Evolutionary conservation across 1,140 invertebrate species (phyloP).

Genomic region (Bombyx mori): DNA sequence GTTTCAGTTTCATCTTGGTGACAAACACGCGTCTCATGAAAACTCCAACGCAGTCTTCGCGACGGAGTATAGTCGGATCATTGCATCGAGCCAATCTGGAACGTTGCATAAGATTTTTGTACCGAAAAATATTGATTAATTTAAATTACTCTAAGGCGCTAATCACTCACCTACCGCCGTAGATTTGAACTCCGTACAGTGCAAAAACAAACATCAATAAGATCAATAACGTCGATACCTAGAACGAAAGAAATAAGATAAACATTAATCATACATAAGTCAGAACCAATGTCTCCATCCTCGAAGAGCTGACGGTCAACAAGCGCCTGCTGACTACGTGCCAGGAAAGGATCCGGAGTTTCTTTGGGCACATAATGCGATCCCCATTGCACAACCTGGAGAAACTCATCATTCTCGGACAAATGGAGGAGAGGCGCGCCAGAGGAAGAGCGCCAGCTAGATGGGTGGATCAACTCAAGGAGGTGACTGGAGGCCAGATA

Average conservation of each 20-base stretch:
- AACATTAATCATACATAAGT: background rate
- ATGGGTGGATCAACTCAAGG: too few species aligned
- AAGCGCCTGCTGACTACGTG: too few species aligned
- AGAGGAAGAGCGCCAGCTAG: too few species aligned
- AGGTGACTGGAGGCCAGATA: too few species aligned
- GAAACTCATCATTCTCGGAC: too few species aligned
- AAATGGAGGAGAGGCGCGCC: too few species aligned
- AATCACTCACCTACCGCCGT: conserved; percentile 81
- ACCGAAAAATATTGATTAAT: background rate
- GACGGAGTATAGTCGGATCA: conserved; percentile 87
- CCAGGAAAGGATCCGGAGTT: too few species aligned
- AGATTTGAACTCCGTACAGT: conserved; percentile 98
- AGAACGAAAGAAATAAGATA: conserved; percentile 16
- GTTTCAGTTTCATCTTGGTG: conserved; percentile 96
- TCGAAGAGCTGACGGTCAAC: too few species aligned
- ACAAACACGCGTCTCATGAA: conserved; percentile 97
- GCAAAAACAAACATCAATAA: conserved; percentile 99
- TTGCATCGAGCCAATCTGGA: conserved; percentile 93
- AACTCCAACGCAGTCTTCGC: conserved; percentile 94
- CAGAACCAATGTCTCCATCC: too few species aligned
- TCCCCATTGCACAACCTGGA: too few species aligned
- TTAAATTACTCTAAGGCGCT: background rate
- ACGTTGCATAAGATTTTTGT: background rate
- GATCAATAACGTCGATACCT: conserved; percentile 97
- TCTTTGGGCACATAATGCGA: too few species aligned